A percentile compares a stretch with the other conserved stretches of the same genome.
Evolutionary conservation across 37 sponge, comb jelly and placozoan genomes (phyloP).

Genomic region (Beroe forskalii): DNA sequence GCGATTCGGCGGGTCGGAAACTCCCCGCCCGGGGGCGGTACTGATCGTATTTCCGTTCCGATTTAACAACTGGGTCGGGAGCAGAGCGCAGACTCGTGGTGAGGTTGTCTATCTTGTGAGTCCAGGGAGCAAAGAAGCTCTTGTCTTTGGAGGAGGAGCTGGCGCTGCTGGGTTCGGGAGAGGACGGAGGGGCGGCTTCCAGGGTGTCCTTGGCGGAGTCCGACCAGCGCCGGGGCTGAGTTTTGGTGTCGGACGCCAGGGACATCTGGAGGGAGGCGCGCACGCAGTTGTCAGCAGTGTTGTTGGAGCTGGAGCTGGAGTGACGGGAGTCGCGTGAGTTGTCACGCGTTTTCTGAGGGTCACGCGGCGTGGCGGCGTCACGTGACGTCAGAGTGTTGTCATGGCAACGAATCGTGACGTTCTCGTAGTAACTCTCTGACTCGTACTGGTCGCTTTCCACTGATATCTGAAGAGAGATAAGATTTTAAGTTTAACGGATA

Average conservation of each 20-base stretch:
- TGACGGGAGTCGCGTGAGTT: not conserved
- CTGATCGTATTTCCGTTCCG: not conserved
- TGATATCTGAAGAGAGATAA: not conserved
- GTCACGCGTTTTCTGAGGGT: not conserved
- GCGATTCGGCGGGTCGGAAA: not conserved
- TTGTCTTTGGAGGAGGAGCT: not conserved
- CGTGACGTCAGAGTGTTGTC: constrained; percentile 9
- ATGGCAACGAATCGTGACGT: not conserved
- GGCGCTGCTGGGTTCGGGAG: not conserved
- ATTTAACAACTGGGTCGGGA: not conserved
- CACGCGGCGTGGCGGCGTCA: too few species aligned
- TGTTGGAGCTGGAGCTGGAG: not conserved
- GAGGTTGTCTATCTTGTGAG: not conserved
- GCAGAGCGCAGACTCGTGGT: not conserved
- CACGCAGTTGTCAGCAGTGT: not conserved
- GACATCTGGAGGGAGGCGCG: constrained; percentile 5
- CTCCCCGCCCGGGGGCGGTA: constrained; percentile 19
- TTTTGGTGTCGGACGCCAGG: constrained; percentile 19
- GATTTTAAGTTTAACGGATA: too few species aligned
- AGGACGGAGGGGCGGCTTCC: not conserved
- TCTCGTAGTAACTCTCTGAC: constrained; percentile 4
- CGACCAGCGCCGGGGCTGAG: not conserved
- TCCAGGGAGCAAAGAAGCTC: constrained; percentile 16
- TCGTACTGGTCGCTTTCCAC: not conserved
- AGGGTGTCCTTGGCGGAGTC: not conserved